Base-by-base conservation (phyloP, 2,888 invertebrate species). In the Acleris cristana region DNA sequence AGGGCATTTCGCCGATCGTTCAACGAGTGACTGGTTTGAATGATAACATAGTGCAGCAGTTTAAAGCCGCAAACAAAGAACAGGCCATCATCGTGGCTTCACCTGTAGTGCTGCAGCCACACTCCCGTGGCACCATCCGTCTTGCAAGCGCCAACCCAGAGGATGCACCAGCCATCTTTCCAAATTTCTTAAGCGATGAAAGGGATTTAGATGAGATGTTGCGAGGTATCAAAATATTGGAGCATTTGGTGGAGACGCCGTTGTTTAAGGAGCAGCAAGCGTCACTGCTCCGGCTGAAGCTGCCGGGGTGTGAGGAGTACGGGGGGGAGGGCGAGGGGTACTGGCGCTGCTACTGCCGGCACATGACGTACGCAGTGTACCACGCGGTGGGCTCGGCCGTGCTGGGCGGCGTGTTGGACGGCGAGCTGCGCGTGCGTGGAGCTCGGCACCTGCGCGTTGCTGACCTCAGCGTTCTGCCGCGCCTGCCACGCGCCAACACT, bases 301-400 rank as follows among this genome's bases (percentile, higher is more conserved):
- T 88, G 3, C 72, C 77, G 6, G 83, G 73, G 0, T 89, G 89
- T 65, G 81, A 83, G 3, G 21, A 44, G 10, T 69, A 71, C 30
- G 69, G 52, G 12, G 56, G 23, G 3, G 72, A 70, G 10, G 65
- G 68, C 0, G 30, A 30, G 3, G 71, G 34, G 3, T 89, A 88
- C 76, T 87, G 86, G 86, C 70, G 69, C n/a, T 89, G 89, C 71
- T 88, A 86, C 75, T 75, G 69, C 59, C 79, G 84, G 14, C 84
- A 87, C 71, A 75, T 88, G 84, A 86, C 88, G 65, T 75, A 74
- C 56, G 71, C 84, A 23, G 82, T 78, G 64, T 82, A 74, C 72
- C 89, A 89, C 73, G 77, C 87, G 44, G 79, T 74, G 65, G 89
- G 89, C 55, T 82, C 87, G 61, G 76, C 79, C 49, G 76, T 80